phyloP scores from a whole-genome alignment of 2,888 invertebrate species.

The Alloplasta piceator region DNA sequence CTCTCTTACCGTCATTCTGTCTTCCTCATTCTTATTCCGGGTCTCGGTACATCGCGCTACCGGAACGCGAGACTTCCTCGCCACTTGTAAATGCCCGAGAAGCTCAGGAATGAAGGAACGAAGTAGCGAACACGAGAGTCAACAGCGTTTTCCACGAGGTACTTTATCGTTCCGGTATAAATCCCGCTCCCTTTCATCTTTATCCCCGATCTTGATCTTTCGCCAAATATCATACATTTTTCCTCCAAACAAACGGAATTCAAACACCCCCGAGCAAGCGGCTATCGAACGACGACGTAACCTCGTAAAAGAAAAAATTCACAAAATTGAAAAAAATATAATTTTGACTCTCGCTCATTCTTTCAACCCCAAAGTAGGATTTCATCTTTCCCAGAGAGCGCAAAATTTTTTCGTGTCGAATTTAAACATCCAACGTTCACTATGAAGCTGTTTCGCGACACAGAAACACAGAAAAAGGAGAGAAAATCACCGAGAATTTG shows the following conservation, averaged over 20 bases:
- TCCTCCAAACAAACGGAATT: neutral
- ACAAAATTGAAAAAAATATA: no score
- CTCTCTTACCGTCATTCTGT: neutral
- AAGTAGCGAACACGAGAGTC: conserved; percentile 54
- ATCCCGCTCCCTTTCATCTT: conserved; percentile 49
- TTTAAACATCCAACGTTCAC: no score
- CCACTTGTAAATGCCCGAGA: conserved; percentile 40
- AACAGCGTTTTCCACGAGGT: conserved; percentile 51
- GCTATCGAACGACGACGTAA: neutral
- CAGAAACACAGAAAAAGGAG: conserved; percentile 2
- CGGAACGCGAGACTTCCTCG: conserved; percentile 28
- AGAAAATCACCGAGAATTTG: conserved; percentile 18
- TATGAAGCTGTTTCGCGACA: conserved; percentile 28
- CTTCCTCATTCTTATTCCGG: neutral
- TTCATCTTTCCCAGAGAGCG: no score
- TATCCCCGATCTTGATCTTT: conserved; percentile 41
- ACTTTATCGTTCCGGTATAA: conserved; percentile 45
- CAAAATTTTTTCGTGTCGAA: no score
- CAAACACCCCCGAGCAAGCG: neutral
- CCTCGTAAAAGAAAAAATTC: neutral
- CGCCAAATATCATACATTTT: neutral
- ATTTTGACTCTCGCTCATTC: no score
- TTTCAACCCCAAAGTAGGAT: no score
- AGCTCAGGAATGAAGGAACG: conserved; percentile 53
- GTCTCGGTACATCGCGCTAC: conserved; percentile 16